Base-by-base conservation (phyloP, 1,140 invertebrate genomes). In the Bradynema listronoti region DNA sequence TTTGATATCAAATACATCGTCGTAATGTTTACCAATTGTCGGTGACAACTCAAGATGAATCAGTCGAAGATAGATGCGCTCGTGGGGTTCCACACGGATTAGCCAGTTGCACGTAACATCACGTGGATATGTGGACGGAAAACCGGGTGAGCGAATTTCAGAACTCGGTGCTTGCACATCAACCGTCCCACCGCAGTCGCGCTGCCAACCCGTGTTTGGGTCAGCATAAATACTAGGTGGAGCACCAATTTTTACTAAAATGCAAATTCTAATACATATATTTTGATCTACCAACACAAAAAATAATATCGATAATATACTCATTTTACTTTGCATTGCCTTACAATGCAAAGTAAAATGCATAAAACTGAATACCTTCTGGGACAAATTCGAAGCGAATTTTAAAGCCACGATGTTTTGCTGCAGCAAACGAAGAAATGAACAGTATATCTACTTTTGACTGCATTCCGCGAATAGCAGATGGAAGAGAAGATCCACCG, bases 61-160 rank as follows among this genome's bases (percentile, higher is more conserved):
- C 7, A 69, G 25, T 14, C 57, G 69, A 29, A 69, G 43, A 46
- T 69, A 71, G 30, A 69, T 60, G 7, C 67, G 56, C 22, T 61
- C 59, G 25, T 55, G 34, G 9, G 65, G 45, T 24, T 27, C 19
- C 11, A 69, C 67, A 27, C 67, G 27, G 22, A 69, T 56, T 9
- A 69, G 47, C 67, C 67, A 69, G 56, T 56, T 61, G 45, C 65
- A 71, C 11, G 49, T 43, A 24, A 73, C 58, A 50, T 69, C 62
- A 9, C 39, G 32, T 16, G 67, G 67, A 55, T 69, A 69, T 19
- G 70, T 73, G 16, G 19, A 45, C 9, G 71, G 56, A 34, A 52
- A 65, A 29, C 63, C 47, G 1, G 66, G 56, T 47, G 14, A 43
- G 4, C 16, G 33, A 5, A 53, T 66, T 25, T 52, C 43, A 32